phyloP scores from a whole-genome alignment of 1,140 invertebrate genomes.

The Anthonomus grandis region DNA sequence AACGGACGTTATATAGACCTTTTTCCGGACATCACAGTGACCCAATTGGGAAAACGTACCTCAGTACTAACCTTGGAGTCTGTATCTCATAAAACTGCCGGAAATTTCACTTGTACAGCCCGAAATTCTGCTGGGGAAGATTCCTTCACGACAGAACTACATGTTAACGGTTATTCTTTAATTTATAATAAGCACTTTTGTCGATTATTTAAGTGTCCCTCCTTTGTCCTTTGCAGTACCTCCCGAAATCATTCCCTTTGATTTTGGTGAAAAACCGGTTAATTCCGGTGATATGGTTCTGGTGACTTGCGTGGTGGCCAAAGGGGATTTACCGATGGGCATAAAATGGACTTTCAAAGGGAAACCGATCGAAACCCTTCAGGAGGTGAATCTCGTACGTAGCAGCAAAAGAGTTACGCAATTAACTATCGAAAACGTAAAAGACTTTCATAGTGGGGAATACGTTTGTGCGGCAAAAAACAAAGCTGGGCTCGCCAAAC shows the following conservation, averaged over 20 bases:
- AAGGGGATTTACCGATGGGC: constrained; percentile 56
- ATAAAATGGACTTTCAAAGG: constrained; percentile 51
- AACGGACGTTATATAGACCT: constrained; percentile 53
- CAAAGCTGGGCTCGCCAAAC: constrained; percentile 59
- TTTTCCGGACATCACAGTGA: constrained; percentile 52
- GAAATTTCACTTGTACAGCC: constrained; percentile 75
- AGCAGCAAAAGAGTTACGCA: constrained; percentile 63
- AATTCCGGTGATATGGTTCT: constrained; percentile 58
- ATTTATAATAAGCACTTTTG: too few species aligned
- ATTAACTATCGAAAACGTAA: constrained; percentile 62
- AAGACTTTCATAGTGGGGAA: constrained; percentile 57
- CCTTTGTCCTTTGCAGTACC: constrained; percentile 46
- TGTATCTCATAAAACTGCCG: constrained; percentile 66
- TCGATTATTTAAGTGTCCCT: neutral
- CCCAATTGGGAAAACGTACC: constrained; percentile 47
- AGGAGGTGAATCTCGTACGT: constrained; percentile 51
- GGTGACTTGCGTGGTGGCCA: constrained; percentile 54
- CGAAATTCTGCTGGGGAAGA: constrained; percentile 71
- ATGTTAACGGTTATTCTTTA: constrained; percentile 63
- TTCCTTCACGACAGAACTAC: constrained; percentile 63
- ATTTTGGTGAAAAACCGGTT: constrained; percentile 50
- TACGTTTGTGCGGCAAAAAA: constrained; percentile 67
- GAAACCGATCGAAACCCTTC: constrained; percentile 26
- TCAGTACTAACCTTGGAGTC: constrained; percentile 65
- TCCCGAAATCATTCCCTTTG: constrained; percentile 54